Evolutionary conservation across 2,797 vertebrate genomes (phyloP), one percentile per base, ranked within the genome.

Genomic region (Moxostoma hubbsi): DNA sequence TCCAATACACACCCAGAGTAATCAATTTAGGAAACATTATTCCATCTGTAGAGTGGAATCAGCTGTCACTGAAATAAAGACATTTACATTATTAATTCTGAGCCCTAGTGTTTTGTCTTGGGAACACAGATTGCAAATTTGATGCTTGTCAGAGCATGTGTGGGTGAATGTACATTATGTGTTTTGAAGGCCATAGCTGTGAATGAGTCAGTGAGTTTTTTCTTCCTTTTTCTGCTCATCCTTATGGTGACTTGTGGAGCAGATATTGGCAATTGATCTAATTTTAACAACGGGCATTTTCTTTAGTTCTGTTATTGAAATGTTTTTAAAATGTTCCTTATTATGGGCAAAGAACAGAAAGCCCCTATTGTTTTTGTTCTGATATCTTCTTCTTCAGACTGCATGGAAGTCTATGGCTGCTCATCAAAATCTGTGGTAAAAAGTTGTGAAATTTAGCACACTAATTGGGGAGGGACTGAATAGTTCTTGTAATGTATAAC

Each of bases 61-160:
- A n/a, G 13, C 12, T 53, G 53, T 62, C 24, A 47, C 2, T 82
- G 36, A 85, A 77, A 66, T 77, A 82, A 85, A 9, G 1, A 24
- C 0, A 18, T 64, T 16, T 65, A 3, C 49, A 18, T 66, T 66
- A 46, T 46, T 58, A 18, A 18, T 18, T 18, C 18, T 18, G 18
- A 18, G 18, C 18, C 18, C 18, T 18, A 18, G 18, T 9, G 6
- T 66, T 51, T 49, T 13, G 16, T 53, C 9, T 45, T 51, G 3
- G 45, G 13, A 16, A 18, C 0, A 62, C 13, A 51, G 7, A 64
- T 13, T 0, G 3, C 10, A 55, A 15, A 12, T 49, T 18, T 5
- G 6, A 6, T 15, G 24, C 2, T 58, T 16, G 15, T 36, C 0
- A 4, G 15, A 63, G 9, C 53, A n/a, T 43, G 58, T 24, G 45